Base-by-base conservation (phyloP, 2,888 invertebrate species). In the Caenorhabditis japonica region DNA sequence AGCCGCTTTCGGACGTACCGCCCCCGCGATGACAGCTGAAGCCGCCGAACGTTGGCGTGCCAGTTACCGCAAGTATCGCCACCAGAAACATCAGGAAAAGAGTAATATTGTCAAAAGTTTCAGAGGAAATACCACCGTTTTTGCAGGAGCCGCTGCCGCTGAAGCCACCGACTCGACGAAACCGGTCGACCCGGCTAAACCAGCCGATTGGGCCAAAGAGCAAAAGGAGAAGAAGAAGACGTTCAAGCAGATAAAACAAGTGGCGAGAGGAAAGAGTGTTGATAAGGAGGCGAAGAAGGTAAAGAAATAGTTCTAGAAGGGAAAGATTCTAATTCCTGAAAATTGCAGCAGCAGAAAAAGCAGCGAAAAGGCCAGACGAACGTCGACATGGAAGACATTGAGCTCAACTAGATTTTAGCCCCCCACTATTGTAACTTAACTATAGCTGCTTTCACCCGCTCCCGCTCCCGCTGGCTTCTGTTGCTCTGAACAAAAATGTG, bases 21-120 rank as follows among this genome's bases (percentile, higher is more conserved):
- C 86, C 3, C 86, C 86, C 19, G 82, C 77, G 21, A 85, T 86
- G 85, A 82, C 82, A 3, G 84, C 85, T 38, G 85, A 85, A 38
- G 85, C 83, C n/a, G 86, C 86, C 10, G 85, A 86, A 51, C 75
- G 80, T 44, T 85, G 85, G 85, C 64, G 86, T 30, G 79, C 81
- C 53, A 83, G 83, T 66, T 86, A 86, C 53, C 76, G 84, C 30
- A 82, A 81, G 41, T 86, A 86, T 62, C 76, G 85, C 33, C 86
- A 85, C 47, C 79, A 82, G 68, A 86, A 86, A 61, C 84, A 84
- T 59, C 71, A 77, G 23, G 84, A 83, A 49, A 83, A 77, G 66
- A 80, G 84, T 83, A n/a, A n/a, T n/a, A n/a, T n/a, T n/a, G n/a
- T n/a, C n/a, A n/a, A n/a, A n/a, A n/a, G n/a, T n/a, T n/a, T n/a